phyloP scores from a whole-genome alignment of 2,888 invertebrate genomes.

The Salticus scenicus region DNA sequence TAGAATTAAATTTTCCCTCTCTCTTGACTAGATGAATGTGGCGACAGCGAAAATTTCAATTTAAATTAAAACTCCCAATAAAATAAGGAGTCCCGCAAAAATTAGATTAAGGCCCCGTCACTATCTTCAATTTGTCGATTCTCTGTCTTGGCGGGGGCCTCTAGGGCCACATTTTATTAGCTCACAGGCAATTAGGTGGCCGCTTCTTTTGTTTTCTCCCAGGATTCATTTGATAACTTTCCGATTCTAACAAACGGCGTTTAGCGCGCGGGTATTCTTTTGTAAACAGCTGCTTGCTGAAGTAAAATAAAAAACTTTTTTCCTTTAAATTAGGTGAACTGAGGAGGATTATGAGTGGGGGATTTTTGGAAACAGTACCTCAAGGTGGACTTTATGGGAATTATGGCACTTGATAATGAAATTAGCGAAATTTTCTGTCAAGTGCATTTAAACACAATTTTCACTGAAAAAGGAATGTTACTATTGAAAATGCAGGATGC shows the following conservation, averaged over 20 bases:
- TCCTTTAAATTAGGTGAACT: conserved; percentile 54
- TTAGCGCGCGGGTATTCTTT: conserved; percentile 43
- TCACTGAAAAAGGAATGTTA: neutral
- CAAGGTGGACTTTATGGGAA: conserved; percentile 26
- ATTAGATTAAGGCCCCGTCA: conserved; percentile 62
- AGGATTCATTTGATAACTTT: conserved; percentile 68
- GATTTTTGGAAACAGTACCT: neutral
- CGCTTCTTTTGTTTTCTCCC: conserved; percentile 53
- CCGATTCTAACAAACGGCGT: conserved; percentile 63
- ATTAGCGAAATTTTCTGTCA: conserved; percentile 57
- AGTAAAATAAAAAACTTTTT: conserved; percentile 55
- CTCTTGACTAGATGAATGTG: conserved; percentile 31
- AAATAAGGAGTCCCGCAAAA: conserved; percentile 54
- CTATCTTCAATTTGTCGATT: conserved; percentile 67
- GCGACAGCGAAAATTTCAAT: conserved; percentile 54
- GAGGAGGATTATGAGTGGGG: conserved; percentile 42
- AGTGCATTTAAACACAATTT: neutral
- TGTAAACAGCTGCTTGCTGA: conserved; percentile 53
- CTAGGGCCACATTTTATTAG: conserved; percentile 65
- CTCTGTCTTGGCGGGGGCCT: conserved; percentile 39
- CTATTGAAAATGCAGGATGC: neutral
- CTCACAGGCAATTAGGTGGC: conserved; percentile 68
- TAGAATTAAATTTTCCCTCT: conserved; percentile 59
- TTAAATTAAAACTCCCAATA: conserved; percentile 66
- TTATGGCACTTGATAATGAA: conserved; percentile 40